Evolutionary conservation across 2,113 vertebrate genomes (phyloP), one percentile per base, ranked within the genome.

Genomic region (Chamaea fasciata): DNA sequence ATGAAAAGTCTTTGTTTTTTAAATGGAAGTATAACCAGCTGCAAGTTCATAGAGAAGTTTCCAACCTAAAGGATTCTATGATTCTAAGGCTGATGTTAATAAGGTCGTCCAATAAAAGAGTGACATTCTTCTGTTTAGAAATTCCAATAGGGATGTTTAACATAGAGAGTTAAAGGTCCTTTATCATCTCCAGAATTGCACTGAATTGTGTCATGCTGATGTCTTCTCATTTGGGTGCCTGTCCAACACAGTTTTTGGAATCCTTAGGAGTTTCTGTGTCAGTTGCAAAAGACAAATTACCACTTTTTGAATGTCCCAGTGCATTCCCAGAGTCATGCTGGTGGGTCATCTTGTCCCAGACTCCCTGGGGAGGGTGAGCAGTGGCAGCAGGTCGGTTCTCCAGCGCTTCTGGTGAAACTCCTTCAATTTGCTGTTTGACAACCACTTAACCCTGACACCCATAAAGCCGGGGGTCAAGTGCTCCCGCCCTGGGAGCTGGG

Each of bases 21-120:
- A 56, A 81, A 64, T 92, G 71, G 44, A 94, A 93, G 76, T 70
- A 31, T 93, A 93, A 92, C 83, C 92, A 86, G 90, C 90, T 95
- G 93, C 80, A 78, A 81, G 23, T 68, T 96, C 44, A 53, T 44
- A 37, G 68, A 64, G 81, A 57, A 81, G 42, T 91, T 81, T 81
- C 69, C 62, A 87, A 37, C 47, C 19, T 69, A 44, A 91, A 63
- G 62, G 56, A 50, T 75, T 75, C 62, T 68, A 6, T 91, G 55
- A 33, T 75, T 81, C 62, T 62, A 44, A 75, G 44, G 31, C 63
- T 92, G 87, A 77, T 2, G 2, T 83, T 83, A 79, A 47, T 76
- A 74, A 59, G 13, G 26, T 59, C 7, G 2, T 88, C 76, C 79
- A 90, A 23, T 86, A 15, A 69, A 55, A 86, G 55, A 79, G 12